phyloP scores from a whole-genome alignment of 2,113 vertebrate species.

The Emydura subglobosa region DNA sequence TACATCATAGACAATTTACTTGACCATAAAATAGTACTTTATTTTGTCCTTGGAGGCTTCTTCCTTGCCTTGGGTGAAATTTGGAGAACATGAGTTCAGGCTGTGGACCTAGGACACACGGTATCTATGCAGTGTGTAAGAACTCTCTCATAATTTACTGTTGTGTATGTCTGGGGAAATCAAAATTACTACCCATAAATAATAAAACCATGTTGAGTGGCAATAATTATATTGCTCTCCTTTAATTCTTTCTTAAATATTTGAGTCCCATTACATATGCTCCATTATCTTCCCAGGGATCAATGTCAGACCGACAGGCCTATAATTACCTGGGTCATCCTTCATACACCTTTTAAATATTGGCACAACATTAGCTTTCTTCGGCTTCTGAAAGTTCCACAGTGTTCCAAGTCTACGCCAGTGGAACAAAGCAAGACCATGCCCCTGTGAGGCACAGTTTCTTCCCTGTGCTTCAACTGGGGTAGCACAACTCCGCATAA shows the following conservation, averaged over 20 bases:
- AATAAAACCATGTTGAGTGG: neutral
- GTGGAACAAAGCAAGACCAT: neutral
- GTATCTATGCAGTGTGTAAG: neutral
- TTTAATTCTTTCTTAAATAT: neutral
- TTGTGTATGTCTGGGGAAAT: neutral
- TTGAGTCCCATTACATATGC: neutral
- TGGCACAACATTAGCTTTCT: neutral
- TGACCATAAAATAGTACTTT: neutral
- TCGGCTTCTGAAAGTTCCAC: neutral
- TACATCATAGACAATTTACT: neutral
- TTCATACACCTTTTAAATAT: neutral
- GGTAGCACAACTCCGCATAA: neutral
- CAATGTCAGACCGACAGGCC: neutral
- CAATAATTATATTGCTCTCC: neutral
- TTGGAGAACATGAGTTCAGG: neutral
- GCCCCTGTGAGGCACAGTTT: neutral
- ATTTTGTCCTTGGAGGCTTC: neutral
- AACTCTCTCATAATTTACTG: neutral
- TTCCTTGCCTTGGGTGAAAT: neutral
- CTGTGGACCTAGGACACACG: neutral
- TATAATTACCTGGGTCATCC: neutral
- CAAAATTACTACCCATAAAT: neutral
- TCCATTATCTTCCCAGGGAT: neutral
- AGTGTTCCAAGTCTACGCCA: neutral
- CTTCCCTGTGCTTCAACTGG: neutral